Percentiles rank a stretch among this genome's conserved stretches.
These are phyloP conservation scores for Diplodus sargus DNA, from an alignment of 2,797 vertebrate species.

Conservation along the genomic window DNA sequence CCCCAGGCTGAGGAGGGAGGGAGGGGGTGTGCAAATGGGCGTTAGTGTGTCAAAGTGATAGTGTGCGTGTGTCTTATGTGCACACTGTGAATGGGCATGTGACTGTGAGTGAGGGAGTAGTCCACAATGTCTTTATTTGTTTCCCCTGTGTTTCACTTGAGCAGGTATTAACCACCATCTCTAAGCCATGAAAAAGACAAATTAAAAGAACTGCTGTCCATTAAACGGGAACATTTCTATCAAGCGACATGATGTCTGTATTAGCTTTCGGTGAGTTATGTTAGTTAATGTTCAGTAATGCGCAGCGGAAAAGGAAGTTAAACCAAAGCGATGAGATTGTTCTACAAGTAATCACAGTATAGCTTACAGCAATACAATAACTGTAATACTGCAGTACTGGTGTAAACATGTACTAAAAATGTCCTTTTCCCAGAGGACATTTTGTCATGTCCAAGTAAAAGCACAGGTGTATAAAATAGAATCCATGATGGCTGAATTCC, in stretches of 20 bases:
- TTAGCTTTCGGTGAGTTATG: conserved; percentile 90
- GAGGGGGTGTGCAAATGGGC: conserved; percentile 44
- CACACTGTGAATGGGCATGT: conserved; percentile 25
- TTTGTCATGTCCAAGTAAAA: not conserved
- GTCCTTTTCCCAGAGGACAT: not conserved
- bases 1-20: conserved; percentile 84
- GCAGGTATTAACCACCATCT: conserved; percentile 97
- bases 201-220: conserved; percentile 93
- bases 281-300: conserved; percentile 85
- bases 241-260: conserved; percentile 89
- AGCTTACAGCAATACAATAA: conserved; percentile 7
- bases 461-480: not conserved
- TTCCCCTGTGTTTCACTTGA: conserved; percentile 94
- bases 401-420: not conserved
- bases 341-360: conserved; percentile 28
- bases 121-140: conserved; percentile 91
- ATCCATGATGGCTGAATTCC: not conserved
- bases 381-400: not conserved
- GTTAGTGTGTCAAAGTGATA: conserved; percentile 58
- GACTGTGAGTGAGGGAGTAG: conserved; percentile 51
- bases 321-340: conserved; percentile 72
- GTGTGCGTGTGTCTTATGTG: conserved; percentile 26
- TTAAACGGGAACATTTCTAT: conserved; percentile 93
- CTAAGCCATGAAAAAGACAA: conserved; percentile 92
- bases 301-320: conserved; percentile 88